Percentiles rank a stretch among this genome's conserved stretches.
Conservation (phyloP, 2,888 invertebrate genomes). For the Parnassius mnemosyne region DNA sequence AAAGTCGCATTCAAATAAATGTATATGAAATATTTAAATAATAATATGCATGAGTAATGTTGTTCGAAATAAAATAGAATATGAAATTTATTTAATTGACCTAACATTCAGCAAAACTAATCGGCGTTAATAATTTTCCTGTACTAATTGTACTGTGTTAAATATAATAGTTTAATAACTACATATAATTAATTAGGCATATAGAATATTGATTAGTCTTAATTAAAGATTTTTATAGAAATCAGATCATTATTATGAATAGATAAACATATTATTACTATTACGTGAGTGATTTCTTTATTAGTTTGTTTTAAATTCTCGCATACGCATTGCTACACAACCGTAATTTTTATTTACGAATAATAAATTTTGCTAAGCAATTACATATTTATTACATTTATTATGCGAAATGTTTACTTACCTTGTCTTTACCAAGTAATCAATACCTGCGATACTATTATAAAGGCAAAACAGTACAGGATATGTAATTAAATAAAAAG, state of each 20-base stretch:
- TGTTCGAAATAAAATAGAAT: no score
- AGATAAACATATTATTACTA: constrained; percentile 2
- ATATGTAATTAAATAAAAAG: no score
- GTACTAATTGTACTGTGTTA: no score
- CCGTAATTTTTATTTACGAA: constrained; percentile 7
- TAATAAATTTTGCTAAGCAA: background rate
- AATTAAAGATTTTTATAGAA: constrained; percentile 15
- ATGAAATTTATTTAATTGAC: no score
- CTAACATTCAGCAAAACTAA: background rate
- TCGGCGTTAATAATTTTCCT: background rate
- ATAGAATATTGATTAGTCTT: constrained; percentile 10
- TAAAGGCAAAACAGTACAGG: no score
- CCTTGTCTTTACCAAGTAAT: no score
- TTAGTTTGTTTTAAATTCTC: constrained; percentile 15
- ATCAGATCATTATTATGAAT: constrained; percentile 9
- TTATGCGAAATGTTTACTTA: no score
- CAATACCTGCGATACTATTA: no score
- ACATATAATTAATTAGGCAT: constrained; percentile 18
- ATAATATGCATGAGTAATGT: no score
- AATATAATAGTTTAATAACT: background rate
- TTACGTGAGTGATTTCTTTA: constrained; percentile 2
- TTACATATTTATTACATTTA: background rate
- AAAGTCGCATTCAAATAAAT: background rate
- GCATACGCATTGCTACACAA: constrained; percentile 16
- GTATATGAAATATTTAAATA: no score